Evolutionary conservation across 2,113 vertebrate genomes (phyloP).

Genomic region (Protobothrops mucrosquamatus): DNA sequence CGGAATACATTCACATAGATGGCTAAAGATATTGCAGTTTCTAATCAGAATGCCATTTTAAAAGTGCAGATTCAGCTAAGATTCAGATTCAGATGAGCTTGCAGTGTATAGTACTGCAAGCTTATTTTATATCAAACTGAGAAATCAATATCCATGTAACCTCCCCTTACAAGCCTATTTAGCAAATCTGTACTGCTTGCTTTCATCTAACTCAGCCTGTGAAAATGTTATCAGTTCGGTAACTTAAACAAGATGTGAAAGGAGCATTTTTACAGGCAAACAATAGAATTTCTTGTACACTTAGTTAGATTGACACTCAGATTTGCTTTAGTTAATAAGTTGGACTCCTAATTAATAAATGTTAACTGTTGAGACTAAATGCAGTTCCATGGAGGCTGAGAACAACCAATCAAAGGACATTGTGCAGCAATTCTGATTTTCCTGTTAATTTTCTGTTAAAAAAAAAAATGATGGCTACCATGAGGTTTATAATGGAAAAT

Average conservation of each 20-base stretch:
- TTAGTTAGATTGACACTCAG: neutral
- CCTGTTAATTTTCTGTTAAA: neutral
- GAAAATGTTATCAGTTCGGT: neutral
- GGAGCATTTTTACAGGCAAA: neutral
- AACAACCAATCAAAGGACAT: neutral
- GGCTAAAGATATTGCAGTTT: neutral
- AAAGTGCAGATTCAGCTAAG: neutral
- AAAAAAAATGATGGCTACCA: neutral
- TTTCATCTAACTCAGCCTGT: neutral
- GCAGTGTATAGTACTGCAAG: neutral
- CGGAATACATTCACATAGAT: neutral
- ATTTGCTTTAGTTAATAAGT: slow-evolving; percentile 5
- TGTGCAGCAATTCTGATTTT: neutral
- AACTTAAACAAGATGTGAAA: neutral
- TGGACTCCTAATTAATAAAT: neutral
- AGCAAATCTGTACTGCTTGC: neutral
- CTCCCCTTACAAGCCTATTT: neutral
- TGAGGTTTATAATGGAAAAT: neutral
- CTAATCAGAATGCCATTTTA: neutral
- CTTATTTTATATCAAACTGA: neutral
- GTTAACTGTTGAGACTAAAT: neutral
- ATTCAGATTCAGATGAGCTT: too few species aligned
- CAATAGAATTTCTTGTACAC: neutral
- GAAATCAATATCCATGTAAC: neutral
- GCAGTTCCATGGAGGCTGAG: neutral